A percentile compares a stretch with the other conserved stretches of the same genome.
phyloP scores from a whole-genome alignment of 2,888 invertebrate species.

The Plemyria rubiginata region DNA sequence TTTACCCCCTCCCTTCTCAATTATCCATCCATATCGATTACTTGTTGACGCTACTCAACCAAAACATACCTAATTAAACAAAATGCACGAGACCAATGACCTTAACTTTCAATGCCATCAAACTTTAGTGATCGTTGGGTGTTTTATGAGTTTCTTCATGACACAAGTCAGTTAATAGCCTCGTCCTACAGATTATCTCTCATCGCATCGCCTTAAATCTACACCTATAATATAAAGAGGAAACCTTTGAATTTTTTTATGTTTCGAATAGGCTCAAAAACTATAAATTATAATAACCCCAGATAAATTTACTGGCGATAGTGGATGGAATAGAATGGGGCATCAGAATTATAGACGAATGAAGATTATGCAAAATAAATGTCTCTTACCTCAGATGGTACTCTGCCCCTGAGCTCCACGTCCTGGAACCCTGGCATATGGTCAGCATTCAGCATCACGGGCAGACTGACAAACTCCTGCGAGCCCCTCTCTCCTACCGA shows the following conservation, averaged over 20 bases:
- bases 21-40: background rate
- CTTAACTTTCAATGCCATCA: background rate
- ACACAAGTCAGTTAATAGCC: background rate
- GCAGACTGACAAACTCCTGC: constrained; percentile 79
- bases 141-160: background rate
- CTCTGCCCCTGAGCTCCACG: constrained; percentile 73
- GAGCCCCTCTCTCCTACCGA: constrained; percentile 75
- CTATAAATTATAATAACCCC: background rate
- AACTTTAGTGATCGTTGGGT: background rate
- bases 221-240: no score
- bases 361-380: constrained; percentile 1
- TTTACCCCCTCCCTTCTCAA: background rate
- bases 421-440: constrained; percentile 81
- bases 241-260: no score
- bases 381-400: constrained; percentile 74
- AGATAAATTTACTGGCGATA: background rate
- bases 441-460: constrained; percentile 76
- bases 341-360: background rate
- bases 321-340: background rate
- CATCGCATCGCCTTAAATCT: no score
- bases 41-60: background rate
- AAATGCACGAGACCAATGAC: background rate
- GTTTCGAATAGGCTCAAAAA: no score
- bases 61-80: background rate
- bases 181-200: background rate